A percentile compares a stretch with the other conserved stretches of the same genome.
phyloP scores from a whole-genome alignment of 2,113 vertebrate genomes.

The Actinemys pallida region DNA sequence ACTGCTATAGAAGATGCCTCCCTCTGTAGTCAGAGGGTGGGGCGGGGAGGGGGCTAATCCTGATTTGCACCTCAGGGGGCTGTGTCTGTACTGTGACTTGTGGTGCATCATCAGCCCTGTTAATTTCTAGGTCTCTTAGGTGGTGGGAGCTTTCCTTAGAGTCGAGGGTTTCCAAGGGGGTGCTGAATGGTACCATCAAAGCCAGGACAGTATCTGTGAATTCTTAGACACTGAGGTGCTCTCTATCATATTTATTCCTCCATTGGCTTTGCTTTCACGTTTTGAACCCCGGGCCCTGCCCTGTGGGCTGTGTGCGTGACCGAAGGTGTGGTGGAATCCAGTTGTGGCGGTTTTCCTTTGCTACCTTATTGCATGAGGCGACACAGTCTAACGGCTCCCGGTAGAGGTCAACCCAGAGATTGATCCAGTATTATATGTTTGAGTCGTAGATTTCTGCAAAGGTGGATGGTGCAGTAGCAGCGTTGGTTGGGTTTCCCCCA shows the following conservation, averaged over 20 bases:
- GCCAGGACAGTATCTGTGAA: not conserved
- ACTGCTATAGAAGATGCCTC: not conserved
- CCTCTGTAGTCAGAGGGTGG: not conserved
- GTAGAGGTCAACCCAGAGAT: not conserved
- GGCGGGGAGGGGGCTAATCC: no score
- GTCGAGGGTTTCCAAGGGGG: not conserved
- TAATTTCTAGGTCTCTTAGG: not conserved
- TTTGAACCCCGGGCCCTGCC: not conserved
- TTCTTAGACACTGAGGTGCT: not conserved
- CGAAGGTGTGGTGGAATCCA: not conserved
- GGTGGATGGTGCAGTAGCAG: accelerated
- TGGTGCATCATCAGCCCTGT: not conserved
- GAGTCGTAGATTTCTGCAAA: not conserved
- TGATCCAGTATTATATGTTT: not conserved
- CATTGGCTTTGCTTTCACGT: not conserved
- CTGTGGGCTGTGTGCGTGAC: not conserved
- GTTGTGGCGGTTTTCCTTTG: not conserved
- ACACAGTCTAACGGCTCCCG: not conserved
- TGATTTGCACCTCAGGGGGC: no score
- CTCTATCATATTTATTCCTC: not conserved
- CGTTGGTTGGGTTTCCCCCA: not conserved
- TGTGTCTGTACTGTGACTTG: not conserved
- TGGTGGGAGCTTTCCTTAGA: not conserved
- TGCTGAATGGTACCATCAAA: not conserved
- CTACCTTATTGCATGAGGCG: not conserved